These are phyloP conservation scores for Oryctes rhinoceros DNA, from an alignment of 1,140 invertebrate species.

Conservation along the genomic window DNA sequence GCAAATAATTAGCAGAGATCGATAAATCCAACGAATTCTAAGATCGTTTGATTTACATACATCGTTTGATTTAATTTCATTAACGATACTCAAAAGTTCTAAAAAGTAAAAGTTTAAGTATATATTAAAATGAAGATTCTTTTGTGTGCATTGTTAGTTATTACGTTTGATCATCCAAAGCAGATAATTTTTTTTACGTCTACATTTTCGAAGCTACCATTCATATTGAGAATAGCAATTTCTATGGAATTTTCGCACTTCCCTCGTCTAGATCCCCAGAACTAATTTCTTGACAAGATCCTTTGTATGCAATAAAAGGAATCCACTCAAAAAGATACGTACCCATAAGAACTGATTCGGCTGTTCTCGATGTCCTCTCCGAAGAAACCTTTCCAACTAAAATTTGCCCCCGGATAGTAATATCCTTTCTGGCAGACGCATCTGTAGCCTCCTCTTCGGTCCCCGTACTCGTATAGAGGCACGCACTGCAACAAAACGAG, in stretches of 20 bases:
- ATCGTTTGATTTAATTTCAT: no score
- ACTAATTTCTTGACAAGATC: neutral
- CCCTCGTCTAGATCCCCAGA: neutral
- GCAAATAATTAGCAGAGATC: no score
- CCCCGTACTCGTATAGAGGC: constrained; percentile 48
- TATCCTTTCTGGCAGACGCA: constrained; percentile 63
- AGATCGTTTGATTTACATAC: no score
- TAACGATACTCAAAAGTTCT: no score
- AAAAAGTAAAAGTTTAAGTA: no score
- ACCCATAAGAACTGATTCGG: constrained; percentile 57
- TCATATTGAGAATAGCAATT: no score
- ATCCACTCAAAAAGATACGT: constrained; percentile 42
- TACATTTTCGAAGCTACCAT: no score
- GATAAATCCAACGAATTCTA: no score
- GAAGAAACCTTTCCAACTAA: constrained; percentile 61
- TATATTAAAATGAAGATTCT: no score
- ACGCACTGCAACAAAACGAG: constrained; percentile 56
- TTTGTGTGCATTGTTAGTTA: no score
- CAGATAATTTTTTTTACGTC: no score
- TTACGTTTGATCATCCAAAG: no score
- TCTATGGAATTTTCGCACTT: neutral
- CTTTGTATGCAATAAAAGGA: neutral
- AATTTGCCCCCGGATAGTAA: constrained; percentile 60
- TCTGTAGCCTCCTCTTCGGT: constrained; percentile 58
- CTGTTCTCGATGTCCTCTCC: constrained; percentile 62